These are phyloP conservation scores for Ophion obscuratus DNA, from an alignment of 2,888 invertebrate species.

Conservation along the genomic window DNA sequence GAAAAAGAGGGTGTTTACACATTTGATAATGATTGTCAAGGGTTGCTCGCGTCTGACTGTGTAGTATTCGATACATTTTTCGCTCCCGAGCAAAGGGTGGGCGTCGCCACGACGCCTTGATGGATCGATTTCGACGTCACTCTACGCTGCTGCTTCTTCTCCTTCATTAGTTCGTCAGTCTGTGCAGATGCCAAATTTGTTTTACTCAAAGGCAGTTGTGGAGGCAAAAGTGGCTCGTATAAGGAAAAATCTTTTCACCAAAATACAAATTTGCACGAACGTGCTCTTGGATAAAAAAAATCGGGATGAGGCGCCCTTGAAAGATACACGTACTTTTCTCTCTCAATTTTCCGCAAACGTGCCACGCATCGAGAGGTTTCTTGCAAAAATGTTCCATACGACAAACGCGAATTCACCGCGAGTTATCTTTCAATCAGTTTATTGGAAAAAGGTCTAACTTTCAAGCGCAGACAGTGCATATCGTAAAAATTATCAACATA, in stretches of 20 bases:
- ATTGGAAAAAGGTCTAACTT: not conserved
- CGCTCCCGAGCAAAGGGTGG: slow-evolving; percentile 66
- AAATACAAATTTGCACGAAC: slow-evolving; percentile 36
- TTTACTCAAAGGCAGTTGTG: slow-evolving; percentile 20
- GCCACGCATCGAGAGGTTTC: slow-evolving; percentile 8
- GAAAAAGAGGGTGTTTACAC: slow-evolving; percentile 4
- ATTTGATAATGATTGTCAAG: slow-evolving; percentile 18
- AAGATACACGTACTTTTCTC: not conserved
- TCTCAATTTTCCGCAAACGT: not conserved
- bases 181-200: slow-evolving; percentile 15
- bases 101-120: slow-evolving; percentile 76
- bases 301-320: slow-evolving; percentile 11
- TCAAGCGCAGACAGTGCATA: slow-evolving; percentile 52
- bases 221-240: slow-evolving; percentile 21
- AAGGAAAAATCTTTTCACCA: slow-evolving; percentile 13
- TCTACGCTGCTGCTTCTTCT: slow-evolving; percentile 59
- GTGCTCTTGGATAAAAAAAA: slow-evolving; percentile 41
- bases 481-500: slow-evolving; percentile 36
- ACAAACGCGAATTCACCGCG: no score
- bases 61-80: slow-evolving; percentile 59
- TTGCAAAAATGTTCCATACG: not conserved
- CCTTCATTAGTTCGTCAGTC: slow-evolving; percentile 53
- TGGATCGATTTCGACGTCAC: slow-evolving; percentile 78
- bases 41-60: not conserved
- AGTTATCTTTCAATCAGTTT: no score